Evolutionary conservation across 2,888 invertebrate genomes (phyloP), one percentile per base, ranked within the genome.

Genomic region (Thereva nobilitata): DNA sequence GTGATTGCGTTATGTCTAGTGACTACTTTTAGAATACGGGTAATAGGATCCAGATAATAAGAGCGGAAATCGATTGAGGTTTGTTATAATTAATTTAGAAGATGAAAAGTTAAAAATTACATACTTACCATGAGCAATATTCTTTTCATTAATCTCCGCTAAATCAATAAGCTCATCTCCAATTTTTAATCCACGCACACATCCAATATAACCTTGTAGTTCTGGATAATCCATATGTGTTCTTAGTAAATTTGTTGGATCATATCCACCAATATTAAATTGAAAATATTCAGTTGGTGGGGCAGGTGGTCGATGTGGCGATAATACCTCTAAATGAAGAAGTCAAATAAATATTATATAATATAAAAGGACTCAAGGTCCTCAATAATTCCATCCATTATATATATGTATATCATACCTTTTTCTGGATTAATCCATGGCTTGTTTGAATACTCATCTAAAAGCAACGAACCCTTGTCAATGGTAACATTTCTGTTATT

Each of bases 211-310:
- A 3, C 93, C 93, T 66, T 87, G 86, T 34, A 91, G 78, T 53
- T 79, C 74, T 35, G 82, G 77, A 42, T 82, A 79, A 72, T 84
- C 83, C 57, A 81, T 78, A 57, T 85, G 84, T 8, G 85, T 84
- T 71, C 86, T 84, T 67, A 88, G 79, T 73, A 89, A 81, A 70
- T 90, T 91, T 75, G 89, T 88, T 2, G 87, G 84, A 79, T 93
- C 93, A 75, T 89, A 92, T 8, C 93, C 93, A 42, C 94, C 95
- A 50, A 95, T 83, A 79, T 93, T 93, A 75, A 91, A 86, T 82
- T 94, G 93, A 76, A 94, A 93, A 79, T 95, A 95, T 75, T 92
- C 91, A 0, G 91, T 92, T 0, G 94, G 93, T 5, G 93, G 92
- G 1, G 93, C 92, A 35, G 93, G 93, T 4, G 94, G 94, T 70